Percentiles rank a stretch among this genome's conserved stretches.
Conservation (phyloP, 2,113 vertebrate species). For the Mionectes macconnelli region DNA sequence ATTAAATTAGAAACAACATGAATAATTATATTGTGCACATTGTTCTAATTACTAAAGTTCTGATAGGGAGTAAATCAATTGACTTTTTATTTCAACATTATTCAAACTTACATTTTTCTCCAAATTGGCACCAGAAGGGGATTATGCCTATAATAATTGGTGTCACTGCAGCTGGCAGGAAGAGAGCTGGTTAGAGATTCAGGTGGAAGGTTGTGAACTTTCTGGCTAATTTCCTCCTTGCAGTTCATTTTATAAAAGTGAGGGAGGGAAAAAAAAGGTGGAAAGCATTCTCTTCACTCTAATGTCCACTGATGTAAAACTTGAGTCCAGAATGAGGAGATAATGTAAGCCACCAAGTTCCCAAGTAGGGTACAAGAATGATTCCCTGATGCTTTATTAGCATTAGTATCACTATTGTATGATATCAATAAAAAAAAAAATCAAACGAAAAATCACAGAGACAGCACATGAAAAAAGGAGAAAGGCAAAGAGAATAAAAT, state of each 20-base stretch:
- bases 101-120: not conserved
- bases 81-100: not conserved
- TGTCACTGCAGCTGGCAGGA: not conserved
- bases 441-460: fast-evolving
- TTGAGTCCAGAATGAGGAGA: not conserved
- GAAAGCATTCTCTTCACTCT: not conserved
- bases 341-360: not conserved
- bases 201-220: not conserved
- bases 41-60: not conserved
- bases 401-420: not conserved
- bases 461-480: not conserved
- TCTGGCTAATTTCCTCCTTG: not conserved
- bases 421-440: not conserved
- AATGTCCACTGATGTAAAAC: not conserved
- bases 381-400: not conserved
- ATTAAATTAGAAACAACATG: conserved; percentile 1
- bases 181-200: not conserved
- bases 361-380: not conserved
- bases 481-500: not conserved
- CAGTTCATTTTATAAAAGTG: not conserved
- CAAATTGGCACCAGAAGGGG: not conserved
- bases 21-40: not conserved
- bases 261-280: not conserved
- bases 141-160: not conserved
- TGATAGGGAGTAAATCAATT: not conserved